A percentile compares a stretch with the other conserved stretches of the same genome.
These are phyloP conservation scores for Periophthalmodon schlosseri DNA, from an alignment of 2,113 vertebrate genomes.

Conservation along the genomic window DNA sequence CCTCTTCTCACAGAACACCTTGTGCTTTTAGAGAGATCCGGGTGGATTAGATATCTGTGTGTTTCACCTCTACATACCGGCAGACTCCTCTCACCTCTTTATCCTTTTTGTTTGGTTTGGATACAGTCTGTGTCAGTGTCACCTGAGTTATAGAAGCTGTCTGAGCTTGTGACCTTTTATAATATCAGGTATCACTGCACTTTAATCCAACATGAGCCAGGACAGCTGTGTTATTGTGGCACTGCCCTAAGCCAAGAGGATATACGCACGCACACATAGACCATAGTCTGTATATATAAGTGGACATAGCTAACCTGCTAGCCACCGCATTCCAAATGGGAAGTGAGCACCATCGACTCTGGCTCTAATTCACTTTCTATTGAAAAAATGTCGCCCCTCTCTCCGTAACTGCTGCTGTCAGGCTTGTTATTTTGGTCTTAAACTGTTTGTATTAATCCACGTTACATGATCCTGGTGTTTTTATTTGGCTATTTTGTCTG, in stretches of 20 bases:
- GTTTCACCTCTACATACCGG: not conserved
- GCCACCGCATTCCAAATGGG: too few species aligned
- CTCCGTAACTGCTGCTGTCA: too few species aligned
- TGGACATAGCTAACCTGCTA: too few species aligned
- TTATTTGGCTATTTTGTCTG: too few species aligned
- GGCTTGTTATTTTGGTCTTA: too few species aligned
- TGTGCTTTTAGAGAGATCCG: not conserved
- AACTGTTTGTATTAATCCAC: too few species aligned
- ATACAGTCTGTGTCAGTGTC: not conserved
- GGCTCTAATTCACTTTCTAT: too few species aligned
- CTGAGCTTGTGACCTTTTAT: not conserved
- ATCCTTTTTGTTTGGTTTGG: not conserved
- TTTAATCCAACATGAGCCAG: not conserved
- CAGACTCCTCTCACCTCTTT: not conserved
- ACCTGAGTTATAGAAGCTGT: not conserved
- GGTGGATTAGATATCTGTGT: not conserved
- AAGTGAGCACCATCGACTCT: too few species aligned
- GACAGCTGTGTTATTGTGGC: not conserved
- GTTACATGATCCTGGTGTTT: too few species aligned
- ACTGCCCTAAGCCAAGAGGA: not conserved
- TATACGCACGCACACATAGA: not conserved
- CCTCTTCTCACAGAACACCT: not conserved
- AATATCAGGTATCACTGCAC: not conserved
- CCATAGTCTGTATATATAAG: too few species aligned
- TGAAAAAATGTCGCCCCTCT: too few species aligned